Base-by-base conservation (phyloP, 2,113 vertebrate species). In the Engraulis encrasicolus region DNA sequence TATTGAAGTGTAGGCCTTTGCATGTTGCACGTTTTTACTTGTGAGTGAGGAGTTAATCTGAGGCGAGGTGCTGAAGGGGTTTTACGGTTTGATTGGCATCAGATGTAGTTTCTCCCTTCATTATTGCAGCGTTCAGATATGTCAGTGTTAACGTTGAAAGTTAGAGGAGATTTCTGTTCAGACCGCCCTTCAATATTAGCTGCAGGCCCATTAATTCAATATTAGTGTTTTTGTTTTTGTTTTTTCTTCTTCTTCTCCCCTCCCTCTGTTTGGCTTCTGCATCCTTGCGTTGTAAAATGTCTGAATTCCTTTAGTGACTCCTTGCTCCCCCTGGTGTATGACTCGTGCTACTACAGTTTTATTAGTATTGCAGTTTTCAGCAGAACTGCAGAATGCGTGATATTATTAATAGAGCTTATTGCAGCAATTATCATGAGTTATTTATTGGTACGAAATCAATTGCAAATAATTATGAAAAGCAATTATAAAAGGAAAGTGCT, bases 291-390 rank as follows among this genome's bases (percentile, higher is more conserved):
- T 74, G 6, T 85, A 84, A 86, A 85, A 82, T 84, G 81, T 0
- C 78, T 79, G 45, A 52, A 45, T 52, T 50, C 23, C 78, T 77
- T 58, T 34, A 23, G 34, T 5, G 4, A 86, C 88, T 82, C 89
- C 40, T 86, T 92, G 91, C 88, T 50, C 92, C 93, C 83, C 88
- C 94, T 95, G 89, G 88, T 91, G 93, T 78, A 89, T 71, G 17
- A 85, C 84, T 11, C 1, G 19, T 78, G 89, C 61, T 77, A 87
- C 87, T 88, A 87, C 91, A 86, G 49, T 6, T 1, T 23, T 23
- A 66, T 66, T 27, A 12, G 58, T 12, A 23, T 66, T 66, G 58
- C 66, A 74, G 66, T 74, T 74, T 36, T 36, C 18, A 74, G 27
- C 66, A 74, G 6, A 15, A 31, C 66, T 36, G 66, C 66, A 74